These are phyloP conservation scores for Aurelia sp. DNA, from an alignment of 30 jellyfish, hydroid and myxozoan genomes.

Conservation along the genomic window DNA sequence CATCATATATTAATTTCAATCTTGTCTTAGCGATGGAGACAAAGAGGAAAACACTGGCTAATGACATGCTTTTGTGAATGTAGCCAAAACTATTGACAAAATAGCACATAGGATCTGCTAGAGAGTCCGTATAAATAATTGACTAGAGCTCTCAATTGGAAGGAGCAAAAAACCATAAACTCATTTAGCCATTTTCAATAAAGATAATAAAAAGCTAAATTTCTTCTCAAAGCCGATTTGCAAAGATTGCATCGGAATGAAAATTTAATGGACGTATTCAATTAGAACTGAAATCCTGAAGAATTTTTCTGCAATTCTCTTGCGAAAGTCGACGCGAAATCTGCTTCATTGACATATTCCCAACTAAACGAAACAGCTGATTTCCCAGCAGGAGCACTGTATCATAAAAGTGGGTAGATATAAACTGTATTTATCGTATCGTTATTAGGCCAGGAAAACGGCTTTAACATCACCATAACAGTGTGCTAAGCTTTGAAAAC, in stretches of 20 bases:
- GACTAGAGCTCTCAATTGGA: slow-evolving; percentile 45
- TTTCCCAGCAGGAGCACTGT: slow-evolving; percentile 57
- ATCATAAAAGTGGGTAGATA: slow-evolving; percentile 6
- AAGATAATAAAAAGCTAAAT: slow-evolving; percentile 65
- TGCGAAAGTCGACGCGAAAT: slow-evolving; percentile 50
- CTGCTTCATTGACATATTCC: slow-evolving; percentile 45
- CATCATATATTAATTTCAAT: slow-evolving; percentile 21
- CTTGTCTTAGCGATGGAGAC: slow-evolving; percentile 24
- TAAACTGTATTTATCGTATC: slow-evolving; percentile 27
- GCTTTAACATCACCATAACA: slow-evolving; percentile 39
- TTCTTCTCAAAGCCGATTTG: slow-evolving; percentile 74
- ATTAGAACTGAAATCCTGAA: slow-evolving; percentile 52
- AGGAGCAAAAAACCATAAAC: slow-evolving; percentile 58
- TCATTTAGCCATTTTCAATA: slow-evolving; percentile 61
- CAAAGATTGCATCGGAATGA: slow-evolving; percentile 67
- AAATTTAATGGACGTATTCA: slow-evolving; percentile 65
- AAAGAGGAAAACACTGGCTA: slow-evolving; percentile 7
- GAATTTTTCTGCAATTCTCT: slow-evolving; percentile 37
- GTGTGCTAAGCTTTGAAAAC: slow-evolving; percentile 34
- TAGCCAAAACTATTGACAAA: slow-evolving; percentile 50
- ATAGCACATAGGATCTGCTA: slow-evolving; percentile 12
- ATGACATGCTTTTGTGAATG: slow-evolving; percentile 18
- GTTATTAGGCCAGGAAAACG: slow-evolving; percentile 22
- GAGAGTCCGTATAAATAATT: slow-evolving; percentile 22
- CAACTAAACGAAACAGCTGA: slow-evolving; percentile 32